Evolutionary conservation across 2,113 vertebrate genomes (phyloP), one percentile per base, ranked within the genome.

Genomic region (Ancistrus triradiatus): DNA sequence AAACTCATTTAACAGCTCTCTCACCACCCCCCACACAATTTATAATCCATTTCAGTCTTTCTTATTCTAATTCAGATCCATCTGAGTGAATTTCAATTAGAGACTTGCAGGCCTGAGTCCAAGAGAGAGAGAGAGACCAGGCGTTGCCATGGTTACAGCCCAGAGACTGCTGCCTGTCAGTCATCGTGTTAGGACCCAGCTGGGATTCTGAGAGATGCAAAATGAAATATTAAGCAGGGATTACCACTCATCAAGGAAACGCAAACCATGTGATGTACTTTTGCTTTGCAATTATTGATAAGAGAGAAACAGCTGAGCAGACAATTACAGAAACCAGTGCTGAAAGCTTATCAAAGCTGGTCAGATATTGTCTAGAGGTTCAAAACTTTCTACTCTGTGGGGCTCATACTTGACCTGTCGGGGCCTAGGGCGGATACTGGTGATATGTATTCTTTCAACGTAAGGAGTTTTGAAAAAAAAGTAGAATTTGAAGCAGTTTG

Each of bases 141-240:
- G 47, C 38, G 73, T 74, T 55, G 22, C 66, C 40, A 64, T 55
- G 66, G 66, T 60, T 63, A 69, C 61, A 6, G 58, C 24, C 31
- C 43, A 42, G 35, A 66, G 62, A 64, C 53, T 60, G 66, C 55
- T 40, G 60, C 9, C 60, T 69, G 71, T 73, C 71, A 69, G 21
- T 73, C 71, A 69, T 55, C 58, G n/a, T 27, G 48, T 59, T 73
- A 69, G 73, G 75, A 78, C 59, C 74, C 74, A 82, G 78, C 77
- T 56, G 11, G 56, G 58, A 59, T 56, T 59, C 21, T 59, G 66
- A 40, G 63, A 68, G 64, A 73, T 28, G 63, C 15, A 48, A 51
- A 28, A 49, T 65, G 38, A 73, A 73, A 72, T 60, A 69, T 73
- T 73, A 73, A 65, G 40, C 14, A 65, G 63, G 19, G 42, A 60